A percentile compares a stretch with the other conserved stretches of the same genome.
These are phyloP conservation scores for Nematolebias whitei DNA, from an alignment of 2,113 vertebrate genomes.

Conservation along the genomic window DNA sequence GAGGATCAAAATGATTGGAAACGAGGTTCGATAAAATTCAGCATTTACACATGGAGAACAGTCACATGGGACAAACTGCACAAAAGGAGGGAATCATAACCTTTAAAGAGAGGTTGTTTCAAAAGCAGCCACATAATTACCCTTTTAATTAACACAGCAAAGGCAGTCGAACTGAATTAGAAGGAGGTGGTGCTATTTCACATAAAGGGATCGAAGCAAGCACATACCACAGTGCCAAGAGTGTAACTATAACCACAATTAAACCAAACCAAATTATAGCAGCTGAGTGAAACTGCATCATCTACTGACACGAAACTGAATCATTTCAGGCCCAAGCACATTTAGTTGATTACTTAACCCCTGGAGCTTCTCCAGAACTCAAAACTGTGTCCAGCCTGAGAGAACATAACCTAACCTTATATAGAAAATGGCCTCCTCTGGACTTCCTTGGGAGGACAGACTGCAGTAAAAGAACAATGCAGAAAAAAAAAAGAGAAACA, in stretches of 20 bases:
- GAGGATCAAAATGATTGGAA: conserved; percentile 19
- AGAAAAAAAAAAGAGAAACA: conserved; percentile 7
- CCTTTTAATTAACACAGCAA: conserved; percentile 35
- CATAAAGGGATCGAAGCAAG: not conserved
- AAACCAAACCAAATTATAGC: conserved; percentile 40
- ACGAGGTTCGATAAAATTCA: conserved; percentile 4
- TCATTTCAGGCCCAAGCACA: conserved; percentile 37
- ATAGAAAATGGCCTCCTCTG: conserved; percentile 52
- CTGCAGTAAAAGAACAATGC: conserved; percentile 24
- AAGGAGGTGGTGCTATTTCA: conserved; percentile 33
- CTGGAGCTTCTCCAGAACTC: conserved; percentile 55
- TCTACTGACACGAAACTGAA: conserved; percentile 42
- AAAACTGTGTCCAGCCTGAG: conserved; percentile 36
- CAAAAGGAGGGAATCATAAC: conserved; percentile 16
- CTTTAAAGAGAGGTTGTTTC: conserved; percentile 18
- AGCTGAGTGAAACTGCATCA: conserved; percentile 38
- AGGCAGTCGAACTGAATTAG: conserved; percentile 35
- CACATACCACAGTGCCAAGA: conserved; percentile 28
- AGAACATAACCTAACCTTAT: conserved; percentile 61
- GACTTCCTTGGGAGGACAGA: conserved; percentile 15
- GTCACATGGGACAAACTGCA: conserved; percentile 14
- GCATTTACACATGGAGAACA: conserved; percentile 7
- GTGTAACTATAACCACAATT: conserved; percentile 44
- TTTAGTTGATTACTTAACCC: conserved; percentile 64
- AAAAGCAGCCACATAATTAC: conserved; percentile 12